phyloP scores from a whole-genome alignment of 2,113 vertebrate species.

The Apteryx mantelli region DNA sequence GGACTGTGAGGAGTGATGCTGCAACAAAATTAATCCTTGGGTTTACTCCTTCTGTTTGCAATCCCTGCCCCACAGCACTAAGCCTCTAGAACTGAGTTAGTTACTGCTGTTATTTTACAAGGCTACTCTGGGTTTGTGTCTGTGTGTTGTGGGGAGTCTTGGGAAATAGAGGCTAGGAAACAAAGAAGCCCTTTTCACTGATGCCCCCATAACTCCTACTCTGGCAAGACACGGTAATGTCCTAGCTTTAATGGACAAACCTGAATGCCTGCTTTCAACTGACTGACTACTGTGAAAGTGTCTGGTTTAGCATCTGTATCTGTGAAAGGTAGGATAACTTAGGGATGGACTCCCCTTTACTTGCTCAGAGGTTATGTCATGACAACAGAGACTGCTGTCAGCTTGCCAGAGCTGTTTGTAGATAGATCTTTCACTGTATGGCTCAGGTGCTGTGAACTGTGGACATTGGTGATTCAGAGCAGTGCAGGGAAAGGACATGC shows the following conservation, averaged over 20 bases:
- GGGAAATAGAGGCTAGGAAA: not conserved
- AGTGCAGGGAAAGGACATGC: not conserved
- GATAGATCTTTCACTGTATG: rapidly evolving
- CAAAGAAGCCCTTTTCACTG: not conserved
- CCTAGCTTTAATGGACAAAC: not conserved
- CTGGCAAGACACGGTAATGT: rapidly evolving
- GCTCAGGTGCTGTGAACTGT: not conserved
- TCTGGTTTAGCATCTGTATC: not conserved
- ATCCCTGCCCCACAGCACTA: not conserved
- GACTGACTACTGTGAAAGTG: not conserved
- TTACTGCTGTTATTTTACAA: not conserved
- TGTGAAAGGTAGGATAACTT: not conserved
- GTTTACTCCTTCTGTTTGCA: not conserved
- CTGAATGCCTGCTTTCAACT: not conserved
- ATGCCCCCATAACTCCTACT: not conserved
- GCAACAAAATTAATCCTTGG: not conserved
- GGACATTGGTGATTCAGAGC: not conserved
- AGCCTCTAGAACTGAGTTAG: not conserved
- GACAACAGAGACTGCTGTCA: not conserved
- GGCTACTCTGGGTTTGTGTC: not conserved
- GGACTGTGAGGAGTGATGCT: not conserved
- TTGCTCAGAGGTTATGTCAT: not conserved
- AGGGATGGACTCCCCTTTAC: not conserved
- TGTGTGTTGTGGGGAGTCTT: not conserved
- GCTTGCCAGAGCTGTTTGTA: not conserved